These are phyloP conservation scores for Laupala kohalensis DNA, from an alignment of 1,140 invertebrate genomes.

Conservation along the genomic window DNA sequence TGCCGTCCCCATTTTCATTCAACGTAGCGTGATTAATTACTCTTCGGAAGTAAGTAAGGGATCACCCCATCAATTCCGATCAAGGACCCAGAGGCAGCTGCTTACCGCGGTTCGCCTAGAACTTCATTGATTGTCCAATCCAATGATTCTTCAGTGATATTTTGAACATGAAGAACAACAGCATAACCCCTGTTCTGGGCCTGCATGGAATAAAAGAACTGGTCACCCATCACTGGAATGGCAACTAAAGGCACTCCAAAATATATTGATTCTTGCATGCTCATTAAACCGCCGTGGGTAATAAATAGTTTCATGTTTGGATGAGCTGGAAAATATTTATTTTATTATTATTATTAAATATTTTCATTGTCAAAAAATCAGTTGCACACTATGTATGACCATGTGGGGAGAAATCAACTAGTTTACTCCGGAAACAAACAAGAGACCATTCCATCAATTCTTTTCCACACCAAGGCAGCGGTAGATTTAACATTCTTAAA, in stretches of 20 bases:
- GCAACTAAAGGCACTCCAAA: conserved; percentile 28
- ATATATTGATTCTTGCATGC: conserved; percentile 26
- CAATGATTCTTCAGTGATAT: neutral
- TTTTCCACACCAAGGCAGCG: no score
- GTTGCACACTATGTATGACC: no score
- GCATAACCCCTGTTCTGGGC: neutral
- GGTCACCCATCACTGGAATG: conserved; percentile 20
- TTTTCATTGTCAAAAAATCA: no score
- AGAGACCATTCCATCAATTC: no score
- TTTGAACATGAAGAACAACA: neutral
- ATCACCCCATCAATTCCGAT: neutral
- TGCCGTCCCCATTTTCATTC: no score
- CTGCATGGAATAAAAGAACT: conserved; percentile 2
- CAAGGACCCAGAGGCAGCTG: neutral
- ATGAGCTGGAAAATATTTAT: conserved; percentile 21
- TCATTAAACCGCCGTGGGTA: conserved; percentile 31
- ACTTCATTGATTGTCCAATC: conserved; percentile 4
- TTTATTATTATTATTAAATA: neutral
- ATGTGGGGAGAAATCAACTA: no score
- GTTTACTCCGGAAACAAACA: neutral
- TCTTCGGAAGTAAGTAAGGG: no score
- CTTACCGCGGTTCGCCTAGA: conserved; percentile 8
- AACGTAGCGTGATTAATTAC: neutral
- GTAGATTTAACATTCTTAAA: no score
- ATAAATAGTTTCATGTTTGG: conserved; percentile 26